These are phyloP conservation scores for Melinaea marsaeus DNA, from an alignment of 2,888 invertebrate species.

Conservation along the genomic window DNA sequence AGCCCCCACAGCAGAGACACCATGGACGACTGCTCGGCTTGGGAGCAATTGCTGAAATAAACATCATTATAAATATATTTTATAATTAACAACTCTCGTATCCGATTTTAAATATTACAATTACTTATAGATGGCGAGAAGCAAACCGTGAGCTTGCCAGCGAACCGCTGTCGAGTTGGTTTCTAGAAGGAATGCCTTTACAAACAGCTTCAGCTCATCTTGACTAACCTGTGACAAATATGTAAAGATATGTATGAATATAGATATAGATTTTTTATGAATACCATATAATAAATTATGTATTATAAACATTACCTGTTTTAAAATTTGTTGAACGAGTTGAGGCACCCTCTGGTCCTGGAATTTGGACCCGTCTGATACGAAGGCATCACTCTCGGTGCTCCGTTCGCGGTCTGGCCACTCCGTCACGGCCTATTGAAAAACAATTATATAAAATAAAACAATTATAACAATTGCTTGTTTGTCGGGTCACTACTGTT, in stretches of 20 bases:
- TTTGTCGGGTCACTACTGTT: no score
- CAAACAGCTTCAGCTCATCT: slow-evolving; percentile 84
- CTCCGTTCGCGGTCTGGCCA: slow-evolving; percentile 70
- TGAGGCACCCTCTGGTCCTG: slow-evolving; percentile 67
- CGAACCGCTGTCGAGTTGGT: slow-evolving; percentile 95
- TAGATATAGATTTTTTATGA: slow-evolving; percentile 2
- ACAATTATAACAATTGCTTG: not conserved
- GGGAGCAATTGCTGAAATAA: slow-evolving; percentile 82
- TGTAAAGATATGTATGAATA: slow-evolving; percentile 9
- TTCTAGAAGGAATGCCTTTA: slow-evolving; percentile 93
- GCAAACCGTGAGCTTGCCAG: slow-evolving; percentile 95
- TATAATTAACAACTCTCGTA: not conserved
- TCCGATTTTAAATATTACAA: slow-evolving; percentile 17
- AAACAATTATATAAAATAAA: not conserved
- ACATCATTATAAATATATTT: not conserved
- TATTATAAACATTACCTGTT: slow-evolving; percentile 49
- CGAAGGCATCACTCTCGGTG: slow-evolving; percentile 67
- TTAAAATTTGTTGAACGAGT: slow-evolving; percentile 68
- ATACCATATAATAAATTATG: not conserved
- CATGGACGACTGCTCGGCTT: slow-evolving; percentile 86
- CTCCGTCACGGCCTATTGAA: slow-evolving; percentile 47
- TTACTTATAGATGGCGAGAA: slow-evolving; percentile 89
- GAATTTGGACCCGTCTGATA: slow-evolving; percentile 71
- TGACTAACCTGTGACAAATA: slow-evolving; percentile 67
- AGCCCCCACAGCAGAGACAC: slow-evolving; percentile 92